These are phyloP conservation scores for Notodonta ziczac DNA, from an alignment of 2,888 invertebrate species.

Conservation along the genomic window DNA sequence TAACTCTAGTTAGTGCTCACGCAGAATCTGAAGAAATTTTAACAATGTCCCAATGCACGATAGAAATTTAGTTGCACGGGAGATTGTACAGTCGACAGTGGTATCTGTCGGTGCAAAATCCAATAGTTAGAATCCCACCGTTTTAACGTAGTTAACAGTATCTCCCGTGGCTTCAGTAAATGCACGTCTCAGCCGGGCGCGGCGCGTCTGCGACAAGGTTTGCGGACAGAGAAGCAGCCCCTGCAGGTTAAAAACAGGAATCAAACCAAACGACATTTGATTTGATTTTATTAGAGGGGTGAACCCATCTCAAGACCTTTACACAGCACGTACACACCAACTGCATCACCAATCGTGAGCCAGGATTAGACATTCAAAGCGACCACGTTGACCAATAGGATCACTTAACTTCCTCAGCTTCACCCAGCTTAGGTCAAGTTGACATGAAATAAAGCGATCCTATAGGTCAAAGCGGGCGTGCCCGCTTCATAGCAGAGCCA, in stretches of 20 bases:
- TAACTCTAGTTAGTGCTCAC: neutral
- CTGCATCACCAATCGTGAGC: slow-evolving; percentile 32
- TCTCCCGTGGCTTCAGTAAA: slow-evolving; percentile 95
- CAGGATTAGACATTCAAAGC: slow-evolving; percentile 22
- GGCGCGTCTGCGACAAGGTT: slow-evolving; percentile 94
- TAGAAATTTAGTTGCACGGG: slow-evolving; percentile 12
- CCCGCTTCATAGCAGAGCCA: no score
- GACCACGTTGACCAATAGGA: no score
- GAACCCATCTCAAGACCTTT: slow-evolving; percentile 64
- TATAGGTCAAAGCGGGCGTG: no score
- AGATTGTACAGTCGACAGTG: slow-evolving; percentile 75
- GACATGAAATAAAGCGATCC: no score
- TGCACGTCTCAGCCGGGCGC: slow-evolving; percentile 93
- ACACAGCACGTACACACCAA: slow-evolving; percentile 79
- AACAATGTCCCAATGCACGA: neutral
- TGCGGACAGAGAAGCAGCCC: slow-evolving; percentile 95
- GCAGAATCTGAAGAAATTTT: neutral
- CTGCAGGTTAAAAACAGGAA: slow-evolving; percentile 84
- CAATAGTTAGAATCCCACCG: slow-evolving; percentile 86
- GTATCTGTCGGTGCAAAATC: slow-evolving; percentile 70
- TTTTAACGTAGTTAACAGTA: slow-evolving; percentile 94
- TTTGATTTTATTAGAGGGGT: slow-evolving; percentile 58
- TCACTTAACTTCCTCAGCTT: no score
- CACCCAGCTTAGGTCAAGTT: no score
- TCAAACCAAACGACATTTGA: slow-evolving; percentile 69